These are phyloP conservation scores for Theonella swinhoei DNA, from an alignment of 37 sponge, comb jelly and placozoan species.

Conservation along the genomic window DNA sequence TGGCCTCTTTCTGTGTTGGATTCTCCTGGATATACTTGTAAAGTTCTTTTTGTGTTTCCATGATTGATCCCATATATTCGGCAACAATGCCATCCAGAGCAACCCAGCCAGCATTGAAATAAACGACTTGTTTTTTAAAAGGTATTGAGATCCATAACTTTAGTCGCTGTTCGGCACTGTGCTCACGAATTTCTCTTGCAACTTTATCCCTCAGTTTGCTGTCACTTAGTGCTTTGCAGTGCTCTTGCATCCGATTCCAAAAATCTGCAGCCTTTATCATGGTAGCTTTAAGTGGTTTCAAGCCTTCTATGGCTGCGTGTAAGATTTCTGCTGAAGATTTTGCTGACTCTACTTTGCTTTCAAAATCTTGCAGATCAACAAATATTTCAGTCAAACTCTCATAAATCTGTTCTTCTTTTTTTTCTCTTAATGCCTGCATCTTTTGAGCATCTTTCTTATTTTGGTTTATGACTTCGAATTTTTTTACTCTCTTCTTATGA, in stretches of 20 bases:
- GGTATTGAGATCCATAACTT: constrained; percentile 39
- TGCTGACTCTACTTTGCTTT: constrained; percentile 13
- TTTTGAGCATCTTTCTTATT: constrained; percentile 2
- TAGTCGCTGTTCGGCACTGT: constrained; percentile 42
- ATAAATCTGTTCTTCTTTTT: background rate
- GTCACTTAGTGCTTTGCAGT: constrained; percentile 38
- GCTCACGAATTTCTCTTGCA: constrained; percentile 26
- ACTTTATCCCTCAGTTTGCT: constrained; percentile 17
- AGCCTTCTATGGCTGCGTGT: constrained; percentile 38
- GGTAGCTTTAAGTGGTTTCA: constrained; percentile 40
- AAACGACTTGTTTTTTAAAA: constrained; percentile 56
- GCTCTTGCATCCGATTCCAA: constrained; percentile 51
- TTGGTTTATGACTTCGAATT: background rate
- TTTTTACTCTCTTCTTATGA: background rate
- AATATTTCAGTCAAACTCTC: constrained; percentile 21
- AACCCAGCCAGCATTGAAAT: constrained; percentile 63
- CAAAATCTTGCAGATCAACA: constrained; percentile 9
- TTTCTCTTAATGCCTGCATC: constrained; percentile 3
- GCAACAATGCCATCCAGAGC: constrained; percentile 53
- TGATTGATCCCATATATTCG: constrained; percentile 46
- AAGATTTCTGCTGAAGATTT: constrained; percentile 37
- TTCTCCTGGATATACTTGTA: too few species aligned
- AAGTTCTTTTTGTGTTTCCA: constrained; percentile 49
- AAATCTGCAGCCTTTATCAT: constrained; percentile 59
- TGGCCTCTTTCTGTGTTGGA: too few species aligned